Conservation (phyloP, 2,113 vertebrate genomes). For the Gallinago media region DNA sequence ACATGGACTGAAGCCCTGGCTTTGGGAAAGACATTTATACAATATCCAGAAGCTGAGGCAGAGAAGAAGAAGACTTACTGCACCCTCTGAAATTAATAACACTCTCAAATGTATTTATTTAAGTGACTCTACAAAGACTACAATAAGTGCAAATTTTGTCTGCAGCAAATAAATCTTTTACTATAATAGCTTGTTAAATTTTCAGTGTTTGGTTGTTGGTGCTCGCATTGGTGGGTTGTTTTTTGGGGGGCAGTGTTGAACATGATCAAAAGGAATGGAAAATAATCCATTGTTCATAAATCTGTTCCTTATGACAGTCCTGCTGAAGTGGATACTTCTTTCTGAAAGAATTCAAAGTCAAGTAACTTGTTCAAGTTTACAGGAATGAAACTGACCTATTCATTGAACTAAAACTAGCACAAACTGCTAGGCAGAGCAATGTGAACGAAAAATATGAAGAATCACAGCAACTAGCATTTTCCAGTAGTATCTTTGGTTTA, state of each 20-base stretch:
- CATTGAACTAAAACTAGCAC: background rate
- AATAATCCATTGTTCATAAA: background rate
- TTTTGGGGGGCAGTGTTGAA: fast-evolving
- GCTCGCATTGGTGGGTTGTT: background rate
- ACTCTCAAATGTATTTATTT: background rate
- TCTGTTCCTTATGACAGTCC: background rate
- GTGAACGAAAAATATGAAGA: background rate
- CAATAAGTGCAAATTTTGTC: background rate
- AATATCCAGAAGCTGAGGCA: background rate
- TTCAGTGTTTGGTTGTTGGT: background rate
- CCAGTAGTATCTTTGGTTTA: background rate
- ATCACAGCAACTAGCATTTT: background rate
- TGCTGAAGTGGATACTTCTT: background rate
- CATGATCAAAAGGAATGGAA: background rate
- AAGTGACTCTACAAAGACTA: background rate
- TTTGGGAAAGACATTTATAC: background rate
- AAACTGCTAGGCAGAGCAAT: background rate
- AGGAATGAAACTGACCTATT: background rate
- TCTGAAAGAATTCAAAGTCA: background rate
- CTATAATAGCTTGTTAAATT: background rate
- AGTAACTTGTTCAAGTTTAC: background rate
- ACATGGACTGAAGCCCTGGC: background rate
- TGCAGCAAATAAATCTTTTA: background rate
- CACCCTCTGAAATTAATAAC: background rate
- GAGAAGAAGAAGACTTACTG: background rate